These are phyloP conservation scores for Parnassius mnemosyne DNA, from an alignment of 2,888 invertebrate genomes.

Conservation along the genomic window DNA sequence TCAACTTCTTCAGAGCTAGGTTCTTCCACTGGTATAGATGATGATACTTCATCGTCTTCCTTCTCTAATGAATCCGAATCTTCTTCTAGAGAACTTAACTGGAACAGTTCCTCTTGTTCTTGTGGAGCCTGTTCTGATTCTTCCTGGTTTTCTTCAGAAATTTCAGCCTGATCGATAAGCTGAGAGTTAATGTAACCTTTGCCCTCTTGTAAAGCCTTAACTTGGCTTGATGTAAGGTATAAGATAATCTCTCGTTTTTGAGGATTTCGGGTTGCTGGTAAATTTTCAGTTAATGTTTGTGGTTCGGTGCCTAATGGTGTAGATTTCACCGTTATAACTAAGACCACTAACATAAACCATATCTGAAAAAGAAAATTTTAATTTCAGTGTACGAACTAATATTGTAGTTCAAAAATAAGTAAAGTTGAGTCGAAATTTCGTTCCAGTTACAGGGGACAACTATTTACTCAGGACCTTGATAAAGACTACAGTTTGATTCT, in stretches of 20 bases:
- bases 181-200: conserved; percentile 28
- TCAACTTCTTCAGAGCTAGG: conserved; percentile 16
- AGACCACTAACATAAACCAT: conserved; percentile 39
- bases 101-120: conserved; percentile 22
- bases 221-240: conserved; percentile 62
- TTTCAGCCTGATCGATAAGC: conserved; percentile 25
- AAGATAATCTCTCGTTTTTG: conserved; percentile 52
- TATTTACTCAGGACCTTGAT: no score
- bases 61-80: conserved; percentile 9
- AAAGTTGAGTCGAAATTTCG: no score
- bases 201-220: conserved; percentile 49
- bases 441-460: no score
- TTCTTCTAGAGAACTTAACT: conserved; percentile 11
- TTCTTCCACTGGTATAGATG: conserved; percentile 21
- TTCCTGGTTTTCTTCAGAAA: conserved; percentile 29
- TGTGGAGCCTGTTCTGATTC: conserved; percentile 29
- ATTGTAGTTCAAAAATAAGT: no score
- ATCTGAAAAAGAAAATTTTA: conserved; percentile 44
- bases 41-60: conserved; percentile 4
- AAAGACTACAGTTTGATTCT: no score
- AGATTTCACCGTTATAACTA: conserved; percentile 41
- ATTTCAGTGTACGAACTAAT: conserved; percentile 16
- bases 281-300: conserved; percentile 42
- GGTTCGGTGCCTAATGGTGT: conserved; percentile 44
- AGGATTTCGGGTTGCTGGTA: conserved; percentile 28